Percentiles rank a stretch among this genome's conserved stretches.
phyloP scores from a whole-genome alignment of 2,888 invertebrate species.

The Cybosia mesomella region DNA sequence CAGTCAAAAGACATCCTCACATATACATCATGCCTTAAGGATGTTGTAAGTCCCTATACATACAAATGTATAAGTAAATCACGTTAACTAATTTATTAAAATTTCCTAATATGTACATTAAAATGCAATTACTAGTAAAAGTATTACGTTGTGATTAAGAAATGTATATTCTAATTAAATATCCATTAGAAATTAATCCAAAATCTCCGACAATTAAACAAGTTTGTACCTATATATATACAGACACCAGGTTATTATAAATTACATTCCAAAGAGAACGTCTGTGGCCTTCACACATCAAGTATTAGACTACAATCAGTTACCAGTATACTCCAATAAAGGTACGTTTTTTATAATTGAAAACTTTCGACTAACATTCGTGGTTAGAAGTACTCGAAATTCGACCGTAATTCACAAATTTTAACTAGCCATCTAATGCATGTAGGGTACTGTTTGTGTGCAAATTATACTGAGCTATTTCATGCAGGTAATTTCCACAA shows the following conservation, averaged over 20 bases:
- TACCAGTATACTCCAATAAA: neutral
- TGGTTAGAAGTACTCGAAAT: too few species aligned
- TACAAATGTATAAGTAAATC: too few species aligned
- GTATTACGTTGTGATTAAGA: neutral
- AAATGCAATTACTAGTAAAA: neutral
- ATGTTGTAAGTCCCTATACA: too few species aligned
- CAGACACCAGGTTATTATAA: neutral
- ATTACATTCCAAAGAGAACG: neutral
- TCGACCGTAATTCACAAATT: too few species aligned
- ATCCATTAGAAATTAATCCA: constrained; percentile 2
- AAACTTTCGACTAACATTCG: neutral
- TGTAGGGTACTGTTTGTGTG: too few species aligned
- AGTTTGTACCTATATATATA: neutral
- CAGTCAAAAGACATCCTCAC: too few species aligned
- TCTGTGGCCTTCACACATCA: neutral
- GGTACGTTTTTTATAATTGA: neutral
- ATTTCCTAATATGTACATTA: neutral
- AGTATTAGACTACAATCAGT: neutral
- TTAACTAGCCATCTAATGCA: too few species aligned
- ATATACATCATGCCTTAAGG: too few species aligned
- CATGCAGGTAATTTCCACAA: too few species aligned
- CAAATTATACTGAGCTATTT: too few species aligned
- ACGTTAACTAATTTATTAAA: neutral
- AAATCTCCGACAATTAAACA: neutral
- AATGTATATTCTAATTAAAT: constrained; percentile 1